phyloP scores from a whole-genome alignment of 2,888 invertebrate genomes.

The Agrochola lota region DNA sequence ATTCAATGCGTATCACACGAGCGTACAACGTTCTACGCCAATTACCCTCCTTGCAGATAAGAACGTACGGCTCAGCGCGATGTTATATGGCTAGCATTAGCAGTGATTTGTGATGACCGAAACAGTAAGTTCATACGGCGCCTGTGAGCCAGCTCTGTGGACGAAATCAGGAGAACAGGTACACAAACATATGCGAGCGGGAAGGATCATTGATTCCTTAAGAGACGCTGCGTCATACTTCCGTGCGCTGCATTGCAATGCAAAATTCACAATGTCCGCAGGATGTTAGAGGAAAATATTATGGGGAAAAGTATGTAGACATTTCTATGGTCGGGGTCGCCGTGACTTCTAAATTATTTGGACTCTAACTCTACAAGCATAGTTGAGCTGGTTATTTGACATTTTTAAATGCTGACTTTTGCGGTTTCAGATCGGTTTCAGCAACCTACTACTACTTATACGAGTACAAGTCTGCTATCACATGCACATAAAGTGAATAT shows the following conservation, averaged over 20 bases:
- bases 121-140: constrained; percentile 14
- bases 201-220: constrained; percentile 75
- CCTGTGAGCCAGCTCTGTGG: constrained; percentile 40
- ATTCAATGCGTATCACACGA: constrained; percentile 50
- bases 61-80: constrained; percentile 13
- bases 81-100: background rate
- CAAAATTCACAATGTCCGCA: constrained; percentile 58
- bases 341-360: constrained; percentile 4
- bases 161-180: constrained; percentile 68
- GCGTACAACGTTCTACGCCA: constrained; percentile 55
- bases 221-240: constrained; percentile 76
- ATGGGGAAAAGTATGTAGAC: constrained; percentile 38
- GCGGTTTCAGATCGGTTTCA: background rate
- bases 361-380: background rate
- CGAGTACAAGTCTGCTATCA: background rate
- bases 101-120: constrained; percentile 20
- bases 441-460: background rate
- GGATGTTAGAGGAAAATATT: constrained; percentile 38
- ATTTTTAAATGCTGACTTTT: background rate
- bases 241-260: constrained; percentile 78
- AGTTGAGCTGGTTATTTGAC: background rate
- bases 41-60: constrained; percentile 60
- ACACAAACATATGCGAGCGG: constrained; percentile 69
- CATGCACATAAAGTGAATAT: constrained; percentile 13
- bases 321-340: constrained; percentile 4